These are phyloP conservation scores for Ceratitis capitata DNA, from an alignment of 1,140 invertebrate species.

Conservation along the genomic window DNA sequence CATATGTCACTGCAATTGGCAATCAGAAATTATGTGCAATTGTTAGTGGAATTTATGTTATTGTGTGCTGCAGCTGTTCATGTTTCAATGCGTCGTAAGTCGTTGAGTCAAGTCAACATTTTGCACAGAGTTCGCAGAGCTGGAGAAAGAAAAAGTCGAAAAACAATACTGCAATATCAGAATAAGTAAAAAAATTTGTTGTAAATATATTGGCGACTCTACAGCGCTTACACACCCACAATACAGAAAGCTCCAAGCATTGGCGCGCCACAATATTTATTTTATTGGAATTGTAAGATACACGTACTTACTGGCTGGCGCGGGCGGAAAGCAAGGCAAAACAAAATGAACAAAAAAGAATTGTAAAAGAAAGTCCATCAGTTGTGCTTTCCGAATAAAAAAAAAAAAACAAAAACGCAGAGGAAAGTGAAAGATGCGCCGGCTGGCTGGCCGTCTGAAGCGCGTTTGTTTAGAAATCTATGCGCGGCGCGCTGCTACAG, in stretches of 20 bases:
- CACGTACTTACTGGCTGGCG: background rate
- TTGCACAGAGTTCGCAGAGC: background rate
- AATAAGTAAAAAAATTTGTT: background rate
- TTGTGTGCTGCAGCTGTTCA: background rate
- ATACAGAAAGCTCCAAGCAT: background rate
- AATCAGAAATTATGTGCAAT: background rate
- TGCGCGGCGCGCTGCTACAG: background rate
- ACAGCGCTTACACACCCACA: background rate
- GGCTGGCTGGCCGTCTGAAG: background rate
- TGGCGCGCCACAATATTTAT: background rate
- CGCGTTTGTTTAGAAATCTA: background rate
- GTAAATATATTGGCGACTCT: background rate
- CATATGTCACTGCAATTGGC: background rate
- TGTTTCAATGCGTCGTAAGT: background rate
- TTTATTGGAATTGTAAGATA: background rate
- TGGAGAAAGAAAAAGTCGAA: background rate
- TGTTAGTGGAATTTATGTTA: background rate
- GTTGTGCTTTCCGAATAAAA: background rate
- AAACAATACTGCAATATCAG: background rate
- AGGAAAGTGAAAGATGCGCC: slow-evolving; percentile 19
- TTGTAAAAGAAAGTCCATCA: slow-evolving; percentile 17
- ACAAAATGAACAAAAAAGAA: background rate
- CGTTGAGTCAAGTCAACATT: slow-evolving; percentile 26
- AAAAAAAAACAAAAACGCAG: background rate
- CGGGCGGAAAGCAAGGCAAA: background rate